A percentile compares a stretch with the other conserved stretches of the same genome.
Conservation (phyloP, 92 coral and sea anemone genomes). For the Chrysogorgia sp. region DNA sequence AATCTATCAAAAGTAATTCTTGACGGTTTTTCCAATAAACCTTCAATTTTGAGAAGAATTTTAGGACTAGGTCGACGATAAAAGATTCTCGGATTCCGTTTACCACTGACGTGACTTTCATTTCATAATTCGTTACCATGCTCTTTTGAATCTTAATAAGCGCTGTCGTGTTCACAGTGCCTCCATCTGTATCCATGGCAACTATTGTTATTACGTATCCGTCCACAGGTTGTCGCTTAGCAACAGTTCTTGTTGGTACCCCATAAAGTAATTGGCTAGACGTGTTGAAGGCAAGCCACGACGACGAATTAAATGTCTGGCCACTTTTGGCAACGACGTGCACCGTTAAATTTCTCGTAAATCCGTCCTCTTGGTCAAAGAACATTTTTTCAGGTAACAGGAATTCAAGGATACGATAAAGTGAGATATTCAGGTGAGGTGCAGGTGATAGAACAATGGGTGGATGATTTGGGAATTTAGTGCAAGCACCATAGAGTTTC, state of each 20-base stretch:
- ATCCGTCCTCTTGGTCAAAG: conserved; percentile 43
- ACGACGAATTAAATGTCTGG: conserved; percentile 11
- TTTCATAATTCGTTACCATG: neutral
- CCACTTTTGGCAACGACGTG: neutral
- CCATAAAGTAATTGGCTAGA: conserved; percentile 34
- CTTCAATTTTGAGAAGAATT: conserved; percentile 20
- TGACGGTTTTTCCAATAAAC: conserved; percentile 16
- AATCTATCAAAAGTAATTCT: conserved; percentile 42
- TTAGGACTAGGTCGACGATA: neutral
- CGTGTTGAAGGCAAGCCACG: conserved; percentile 41
- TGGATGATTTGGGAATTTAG: conserved; percentile 15
- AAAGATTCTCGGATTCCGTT: neutral
- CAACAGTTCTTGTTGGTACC: conserved; percentile 22
- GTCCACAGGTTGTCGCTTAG: conserved; percentile 37
- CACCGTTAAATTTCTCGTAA: conserved; percentile 45
- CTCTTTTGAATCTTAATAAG: conserved; percentile 13
- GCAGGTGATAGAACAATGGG: conserved; percentile 20
- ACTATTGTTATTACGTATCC: conserved; percentile 44
- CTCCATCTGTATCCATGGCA: conserved; percentile 51
- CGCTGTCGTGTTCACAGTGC: conserved; percentile 29
- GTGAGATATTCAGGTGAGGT: conserved; percentile 20
- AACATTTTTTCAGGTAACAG: conserved; percentile 39
- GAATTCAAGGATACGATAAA: conserved; percentile 35
- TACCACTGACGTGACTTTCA: neutral
- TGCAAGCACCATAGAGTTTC: conserved; percentile 33